A percentile compares a stretch with the other conserved stretches of the same genome.
phyloP scores from a whole-genome alignment of 1,140 invertebrate species.

The Lysiphlebus fabarum region DNA sequence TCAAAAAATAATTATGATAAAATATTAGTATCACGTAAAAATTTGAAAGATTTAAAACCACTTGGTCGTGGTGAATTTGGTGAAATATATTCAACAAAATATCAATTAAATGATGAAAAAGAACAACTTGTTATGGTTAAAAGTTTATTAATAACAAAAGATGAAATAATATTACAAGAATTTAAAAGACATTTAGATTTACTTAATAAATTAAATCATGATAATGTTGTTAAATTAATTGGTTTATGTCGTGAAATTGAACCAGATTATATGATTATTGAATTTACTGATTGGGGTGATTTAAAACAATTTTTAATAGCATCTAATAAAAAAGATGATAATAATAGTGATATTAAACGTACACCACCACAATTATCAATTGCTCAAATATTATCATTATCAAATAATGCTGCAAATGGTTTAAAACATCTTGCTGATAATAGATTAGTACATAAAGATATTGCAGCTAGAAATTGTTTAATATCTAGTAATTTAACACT shows the following conservation, averaged over 20 bases:
- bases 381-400: constrained; percentile 69
- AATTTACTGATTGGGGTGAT: constrained; percentile 95
- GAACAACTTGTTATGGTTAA: constrained; percentile 65
- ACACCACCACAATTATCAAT: constrained; percentile 64
- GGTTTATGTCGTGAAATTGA: constrained; percentile 81
- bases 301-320: constrained; percentile 89
- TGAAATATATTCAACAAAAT: constrained; percentile 76
- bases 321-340: constrained; percentile 62
- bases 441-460: constrained; percentile 79
- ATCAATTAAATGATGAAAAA: constrained; percentile 45
- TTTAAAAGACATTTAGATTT: constrained; percentile 86
- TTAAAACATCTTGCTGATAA: constrained; percentile 77
- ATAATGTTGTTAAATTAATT: constrained; percentile 73
- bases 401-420: constrained; percentile 77
- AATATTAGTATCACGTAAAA: constrained; percentile 67
- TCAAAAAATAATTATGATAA: constrained; percentile 78
- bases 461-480: constrained; percentile 90
- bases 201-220: constrained; percentile 75
- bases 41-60: constrained; percentile 77
- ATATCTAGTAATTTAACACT: constrained; percentile 78
- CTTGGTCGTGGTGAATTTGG: constrained; percentile 89
- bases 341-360: constrained; percentile 44
- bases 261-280: constrained; percentile 84
- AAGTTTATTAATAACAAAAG: constrained; percentile 69
- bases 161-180: constrained; percentile 73